Base-by-base conservation (phyloP, 1,140 invertebrate genomes). In the Pseudomyrmex sp. region DNA sequence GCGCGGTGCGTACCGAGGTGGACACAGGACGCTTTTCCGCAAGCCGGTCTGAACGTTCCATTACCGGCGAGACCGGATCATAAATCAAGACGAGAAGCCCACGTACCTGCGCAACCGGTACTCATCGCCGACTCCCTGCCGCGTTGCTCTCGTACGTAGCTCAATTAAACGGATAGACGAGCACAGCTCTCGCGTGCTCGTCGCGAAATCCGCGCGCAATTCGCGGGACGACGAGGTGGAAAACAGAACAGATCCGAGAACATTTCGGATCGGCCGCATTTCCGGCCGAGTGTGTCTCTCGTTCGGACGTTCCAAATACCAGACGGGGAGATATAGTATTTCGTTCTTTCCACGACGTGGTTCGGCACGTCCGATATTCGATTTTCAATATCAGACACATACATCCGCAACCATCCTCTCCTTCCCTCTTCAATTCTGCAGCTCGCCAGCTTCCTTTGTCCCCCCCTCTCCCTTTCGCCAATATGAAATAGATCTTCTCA, bases 21-120 rank as follows among this genome's bases (percentile, higher is more conserved):
- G 85, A 83, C 73, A 72, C 46, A 18, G 56, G 23, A 70, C 73
- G 84, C 79, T 87, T 87, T 87, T 87, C 85, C 85, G 85, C 72
- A 75, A 75, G 76, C 62, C 52, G 76, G 76, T 79, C 65, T 48
- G 46, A 54, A 65, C 72, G 75, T 88, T 87, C 86, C 86, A 85
- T 88, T 87, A 82, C 82, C 65, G 70, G 63, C 61, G 77, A 82
- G 83, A 85, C 83, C 65, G 75, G 83, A 82, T 88, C 83, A 83
- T 88, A 88, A 88, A 88, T 88, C 72, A 76, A 35, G 84, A 72
- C 82, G 46, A 46, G 61, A 2, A 3, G 63, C 63, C 76, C 70
- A 62, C 68, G 86, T 82, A 59, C 65, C 52, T 26, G 83, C 52
- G 65, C 48, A 83, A 85, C 83, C 86, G 87, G 86, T 88, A 88